Evolutionary conservation across 2,797 vertebrate genomes (phyloP).

Genomic region (Premnoplex brunnescens): DNA sequence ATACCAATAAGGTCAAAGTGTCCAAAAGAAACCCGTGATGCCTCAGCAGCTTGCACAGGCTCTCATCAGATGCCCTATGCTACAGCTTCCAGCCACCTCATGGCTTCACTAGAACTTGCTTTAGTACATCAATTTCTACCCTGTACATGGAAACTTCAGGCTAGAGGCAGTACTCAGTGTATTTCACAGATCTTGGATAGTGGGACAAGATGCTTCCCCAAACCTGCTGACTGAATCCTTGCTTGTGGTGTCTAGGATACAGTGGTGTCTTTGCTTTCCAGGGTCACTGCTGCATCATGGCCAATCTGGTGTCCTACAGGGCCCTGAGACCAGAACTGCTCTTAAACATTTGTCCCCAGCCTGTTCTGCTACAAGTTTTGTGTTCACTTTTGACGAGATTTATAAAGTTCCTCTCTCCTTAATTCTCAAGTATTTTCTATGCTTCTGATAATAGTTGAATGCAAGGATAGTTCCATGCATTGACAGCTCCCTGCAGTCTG

Average conservation of each 20-base stretch:
- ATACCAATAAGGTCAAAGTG: neutral
- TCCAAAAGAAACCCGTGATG: neutral
- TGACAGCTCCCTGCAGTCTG: neutral
- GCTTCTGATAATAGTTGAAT: neutral
- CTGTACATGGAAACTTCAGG: neutral
- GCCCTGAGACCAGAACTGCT: neutral
- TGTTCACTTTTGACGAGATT: neutral
- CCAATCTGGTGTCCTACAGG: neutral
- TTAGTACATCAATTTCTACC: neutral
- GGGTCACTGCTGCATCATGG: neutral
- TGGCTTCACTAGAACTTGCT: neutral
- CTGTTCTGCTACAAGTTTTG: neutral
- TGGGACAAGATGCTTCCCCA: neutral
- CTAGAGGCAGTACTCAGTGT: neutral
- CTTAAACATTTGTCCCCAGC: neutral
- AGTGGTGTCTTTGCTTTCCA: neutral
- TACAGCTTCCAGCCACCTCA: neutral
- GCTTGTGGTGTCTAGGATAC: neutral
- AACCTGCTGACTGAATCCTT: neutral
- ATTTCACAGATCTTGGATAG: neutral
- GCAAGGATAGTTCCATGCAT: neutral
- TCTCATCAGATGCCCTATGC: no score
- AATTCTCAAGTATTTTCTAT: neutral
- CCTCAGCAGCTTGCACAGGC: rapidly evolving
- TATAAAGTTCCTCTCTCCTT: neutral